Percentiles rank a stretch among this genome's conserved stretches.
These are phyloP conservation scores for Cercopithecus hamlyni DNA, from an alignment of 2,797 vertebrate species.

Conservation along the genomic window DNA sequence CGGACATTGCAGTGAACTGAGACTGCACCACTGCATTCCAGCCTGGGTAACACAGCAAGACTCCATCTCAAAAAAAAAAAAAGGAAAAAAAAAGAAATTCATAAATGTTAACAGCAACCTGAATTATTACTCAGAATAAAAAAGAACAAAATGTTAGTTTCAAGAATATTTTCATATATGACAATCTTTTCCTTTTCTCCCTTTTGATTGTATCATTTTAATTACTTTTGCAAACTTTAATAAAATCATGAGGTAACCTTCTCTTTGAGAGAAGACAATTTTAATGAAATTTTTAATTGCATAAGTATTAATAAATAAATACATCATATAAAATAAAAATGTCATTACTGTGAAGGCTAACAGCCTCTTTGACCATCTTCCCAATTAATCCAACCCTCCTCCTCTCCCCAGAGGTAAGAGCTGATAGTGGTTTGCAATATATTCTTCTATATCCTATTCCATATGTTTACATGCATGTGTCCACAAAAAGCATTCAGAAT, in stretches of 20 bases:
- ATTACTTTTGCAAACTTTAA: slow-evolving; percentile 3
- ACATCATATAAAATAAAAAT: slow-evolving; percentile 25
- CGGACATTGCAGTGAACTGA: neutral
- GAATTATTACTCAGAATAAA: neutral
- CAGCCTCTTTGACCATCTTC: neutral
- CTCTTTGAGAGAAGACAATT: slow-evolving; percentile 6
- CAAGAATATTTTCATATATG: slow-evolving; percentile 13
- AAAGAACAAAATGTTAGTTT: slow-evolving; percentile 1
- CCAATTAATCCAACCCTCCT: neutral
- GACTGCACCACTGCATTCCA: neutral
- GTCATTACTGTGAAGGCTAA: neutral
- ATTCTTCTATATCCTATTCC: neutral
- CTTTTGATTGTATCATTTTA: slow-evolving; percentile 25
- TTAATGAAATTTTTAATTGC: neutral
- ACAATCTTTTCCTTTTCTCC: neutral
- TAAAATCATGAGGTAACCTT: neutral
- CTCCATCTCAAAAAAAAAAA: neutral
- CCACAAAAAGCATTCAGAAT: neutral
- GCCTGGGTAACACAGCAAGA: neutral
- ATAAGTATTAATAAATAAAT: neutral
- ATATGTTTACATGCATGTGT: neutral
- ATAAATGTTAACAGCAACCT: neutral
- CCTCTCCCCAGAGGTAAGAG: neutral
- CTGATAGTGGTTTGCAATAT: neutral
- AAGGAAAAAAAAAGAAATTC: neutral